phyloP scores from a whole-genome alignment of 2,113 vertebrate genomes.

The Eulemur rufifrons region DNA sequence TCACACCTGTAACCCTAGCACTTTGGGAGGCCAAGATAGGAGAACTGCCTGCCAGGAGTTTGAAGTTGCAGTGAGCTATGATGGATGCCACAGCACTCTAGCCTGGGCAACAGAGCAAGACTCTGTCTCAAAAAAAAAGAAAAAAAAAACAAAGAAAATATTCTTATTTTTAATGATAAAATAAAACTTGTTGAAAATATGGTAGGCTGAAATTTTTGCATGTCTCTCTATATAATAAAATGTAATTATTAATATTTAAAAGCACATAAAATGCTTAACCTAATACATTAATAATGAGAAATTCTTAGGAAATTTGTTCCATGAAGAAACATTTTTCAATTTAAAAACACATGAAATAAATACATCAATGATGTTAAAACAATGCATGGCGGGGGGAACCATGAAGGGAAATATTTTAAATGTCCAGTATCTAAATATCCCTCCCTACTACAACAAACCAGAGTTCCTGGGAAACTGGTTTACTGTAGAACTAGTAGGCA shows the following conservation, averaged over 20 bases:
- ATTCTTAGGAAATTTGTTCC: constrained; percentile 17
- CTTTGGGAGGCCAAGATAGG: no score
- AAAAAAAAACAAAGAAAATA: neutral
- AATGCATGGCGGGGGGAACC: neutral
- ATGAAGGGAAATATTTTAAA: constrained; percentile 35
- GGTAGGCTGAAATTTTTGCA: constrained; percentile 20
- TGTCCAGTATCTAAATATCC: constrained; percentile 4
- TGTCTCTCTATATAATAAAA: neutral
- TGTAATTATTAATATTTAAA: constrained; percentile 33
- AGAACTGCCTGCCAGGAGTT: no score
- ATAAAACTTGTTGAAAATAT: constrained; percentile 8
- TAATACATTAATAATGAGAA: constrained; percentile 19
- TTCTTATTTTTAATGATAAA: constrained; percentile 35
- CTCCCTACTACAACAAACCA: neutral
- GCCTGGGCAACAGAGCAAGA: no score
- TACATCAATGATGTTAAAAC: neutral
- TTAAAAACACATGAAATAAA: constrained; percentile 38
- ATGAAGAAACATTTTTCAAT: neutral
- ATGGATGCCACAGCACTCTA: no score
- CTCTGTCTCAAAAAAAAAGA: no score
- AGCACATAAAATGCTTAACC: neutral
- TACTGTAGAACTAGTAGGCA: neutral
- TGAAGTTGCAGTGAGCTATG: no score
- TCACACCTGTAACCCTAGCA: no score
- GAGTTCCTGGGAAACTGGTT: neutral